A percentile compares a stretch with the other conserved stretches of the same genome.
Conservation (phyloP, 1,140 invertebrate species). For the Drosophila lowei region DNA sequence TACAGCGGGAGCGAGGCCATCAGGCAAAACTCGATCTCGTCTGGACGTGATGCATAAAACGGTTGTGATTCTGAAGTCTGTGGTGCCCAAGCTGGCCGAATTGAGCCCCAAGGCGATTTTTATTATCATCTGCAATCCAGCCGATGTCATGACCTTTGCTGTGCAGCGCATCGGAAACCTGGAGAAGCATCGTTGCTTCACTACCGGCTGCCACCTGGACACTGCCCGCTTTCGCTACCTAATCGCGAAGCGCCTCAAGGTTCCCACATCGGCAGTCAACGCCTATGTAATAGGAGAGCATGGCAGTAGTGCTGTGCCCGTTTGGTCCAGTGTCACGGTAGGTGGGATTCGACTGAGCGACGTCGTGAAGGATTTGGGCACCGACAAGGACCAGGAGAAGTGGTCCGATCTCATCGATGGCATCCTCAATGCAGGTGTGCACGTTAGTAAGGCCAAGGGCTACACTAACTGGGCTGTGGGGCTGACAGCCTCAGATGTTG, state of each 20-base stretch:
- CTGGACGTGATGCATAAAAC: conserved; percentile 91
- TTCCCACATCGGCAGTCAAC: conserved; percentile 90
- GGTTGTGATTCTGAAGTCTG: conserved; percentile 91
- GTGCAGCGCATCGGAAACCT: conserved; percentile 94
- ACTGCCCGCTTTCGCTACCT: conserved; percentile 93
- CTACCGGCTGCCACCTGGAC: conserved; percentile 94
- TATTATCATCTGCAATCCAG: conserved; percentile 93
- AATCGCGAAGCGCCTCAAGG: conserved; percentile 89
- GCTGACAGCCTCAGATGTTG: conserved; percentile 88
- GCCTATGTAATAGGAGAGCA: conserved; percentile 95
- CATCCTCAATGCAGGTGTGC: conserved; percentile 91
- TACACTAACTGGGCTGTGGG: conserved; percentile 95
- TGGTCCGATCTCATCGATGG: conserved; percentile 89
- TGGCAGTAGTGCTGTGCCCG: conserved; percentile 89
- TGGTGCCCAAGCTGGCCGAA: conserved; percentile 90
- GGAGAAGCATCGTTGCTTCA: conserved; percentile 92
- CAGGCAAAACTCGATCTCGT: conserved; percentile 88
- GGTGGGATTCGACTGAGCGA: conserved; percentile 85
- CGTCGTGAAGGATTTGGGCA: conserved; percentile 88
- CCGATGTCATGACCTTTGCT: conserved; percentile 94
- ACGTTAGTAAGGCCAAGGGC: conserved; percentile 92
- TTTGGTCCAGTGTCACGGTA: conserved; percentile 90
- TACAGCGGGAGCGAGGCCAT: conserved; percentile 92
- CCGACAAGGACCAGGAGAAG: conserved; percentile 88
- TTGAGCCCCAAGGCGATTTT: conserved; percentile 92